A percentile compares a stretch with the other conserved stretches of the same genome.
phyloP scores from a whole-genome alignment of 2,888 invertebrate genomes.

The Hedychridium roseum region DNA sequence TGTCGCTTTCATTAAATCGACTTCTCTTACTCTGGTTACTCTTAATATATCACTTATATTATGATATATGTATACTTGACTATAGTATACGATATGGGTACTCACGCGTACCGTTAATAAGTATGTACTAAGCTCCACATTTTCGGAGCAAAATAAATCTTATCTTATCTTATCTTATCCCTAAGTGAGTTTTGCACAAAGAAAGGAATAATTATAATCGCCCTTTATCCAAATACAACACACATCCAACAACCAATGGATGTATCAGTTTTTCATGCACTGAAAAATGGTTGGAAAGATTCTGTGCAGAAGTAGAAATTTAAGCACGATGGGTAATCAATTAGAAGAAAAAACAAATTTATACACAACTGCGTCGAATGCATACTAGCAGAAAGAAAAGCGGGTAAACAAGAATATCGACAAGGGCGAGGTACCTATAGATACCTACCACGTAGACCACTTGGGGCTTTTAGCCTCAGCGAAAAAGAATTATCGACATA shows the following conservation, averaged over 20 bases:
- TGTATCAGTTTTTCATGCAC: neutral
- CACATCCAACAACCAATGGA: neutral
- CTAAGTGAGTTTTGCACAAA: conserved; percentile 1
- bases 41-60: no score
- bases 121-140: no score
- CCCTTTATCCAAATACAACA: neutral
- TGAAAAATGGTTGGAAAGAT: neutral
- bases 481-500: no score
- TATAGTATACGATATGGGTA: no score
- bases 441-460: neutral
- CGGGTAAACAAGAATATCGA: neutral
- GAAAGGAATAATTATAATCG: neutral
- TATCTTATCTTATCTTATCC: neutral
- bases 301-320: neutral
- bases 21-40: no score
- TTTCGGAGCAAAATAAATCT: no score
- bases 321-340: neutral
- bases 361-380: neutral
- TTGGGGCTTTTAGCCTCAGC: no score
- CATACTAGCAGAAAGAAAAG: neutral
- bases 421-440: neutral
- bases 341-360: neutral
- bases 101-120: no score
- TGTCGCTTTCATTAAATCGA: no score
- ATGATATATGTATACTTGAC: no score